These are phyloP conservation scores for Drepanosiphum platanoidis DNA, from an alignment of 2,888 invertebrate species.

Conservation along the genomic window DNA sequence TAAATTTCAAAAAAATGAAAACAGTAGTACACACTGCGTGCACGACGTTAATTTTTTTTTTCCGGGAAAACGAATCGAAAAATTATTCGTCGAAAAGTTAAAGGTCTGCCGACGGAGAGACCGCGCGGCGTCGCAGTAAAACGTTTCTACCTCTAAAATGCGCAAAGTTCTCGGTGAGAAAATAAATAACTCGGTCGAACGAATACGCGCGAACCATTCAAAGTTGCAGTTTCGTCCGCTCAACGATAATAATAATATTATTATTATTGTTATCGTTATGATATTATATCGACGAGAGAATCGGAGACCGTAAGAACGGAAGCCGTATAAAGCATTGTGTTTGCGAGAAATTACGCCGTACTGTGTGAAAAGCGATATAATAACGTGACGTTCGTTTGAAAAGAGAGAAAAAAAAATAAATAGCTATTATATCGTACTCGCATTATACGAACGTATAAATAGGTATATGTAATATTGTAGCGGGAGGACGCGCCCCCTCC, in stretches of 20 bases:
- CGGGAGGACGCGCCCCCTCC: neutral
- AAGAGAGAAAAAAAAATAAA: neutral
- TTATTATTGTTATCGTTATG: no score
- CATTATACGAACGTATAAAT: neutral
- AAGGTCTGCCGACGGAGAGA: neutral
- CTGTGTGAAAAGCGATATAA: neutral
- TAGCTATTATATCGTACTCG: neutral
- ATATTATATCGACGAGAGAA: no score
- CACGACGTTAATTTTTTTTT: neutral
- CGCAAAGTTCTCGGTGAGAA: neutral
- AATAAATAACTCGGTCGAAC: neutral
- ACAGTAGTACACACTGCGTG: no score
- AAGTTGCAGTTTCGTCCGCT: neutral
- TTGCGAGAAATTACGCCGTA: neutral
- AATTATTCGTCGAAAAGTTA: no score
- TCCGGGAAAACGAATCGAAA: neutral
- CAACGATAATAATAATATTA: neutral
- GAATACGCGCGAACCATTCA: neutral
- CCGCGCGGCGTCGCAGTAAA: neutral
- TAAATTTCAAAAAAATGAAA: no score
- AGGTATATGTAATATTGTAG: neutral
- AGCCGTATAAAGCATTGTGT: no score
- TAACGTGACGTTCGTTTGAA: neutral
- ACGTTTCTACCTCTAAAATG: neutral
- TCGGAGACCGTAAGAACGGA: no score